phyloP scores from a whole-genome alignment of 2,888 invertebrate genomes.

The Sphecodes monilicornis region DNA sequence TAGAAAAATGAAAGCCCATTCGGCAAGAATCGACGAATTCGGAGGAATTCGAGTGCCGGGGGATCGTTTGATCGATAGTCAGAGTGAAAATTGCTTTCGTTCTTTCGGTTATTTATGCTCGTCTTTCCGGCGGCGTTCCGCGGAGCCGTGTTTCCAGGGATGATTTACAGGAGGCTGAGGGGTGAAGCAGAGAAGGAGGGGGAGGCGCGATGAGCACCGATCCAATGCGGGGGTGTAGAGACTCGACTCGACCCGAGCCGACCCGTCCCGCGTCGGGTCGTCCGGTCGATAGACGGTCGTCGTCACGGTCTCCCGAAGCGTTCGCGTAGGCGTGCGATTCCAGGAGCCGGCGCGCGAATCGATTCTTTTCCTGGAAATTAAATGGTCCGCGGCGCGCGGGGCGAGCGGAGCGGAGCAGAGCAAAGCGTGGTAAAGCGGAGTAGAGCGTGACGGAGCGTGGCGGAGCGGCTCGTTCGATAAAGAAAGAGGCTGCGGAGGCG shows the following conservation, averaged over 20 bases:
- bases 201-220: background rate
- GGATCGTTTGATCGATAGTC: background rate
- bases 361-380: conserved; percentile 65
- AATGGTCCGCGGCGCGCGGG: conserved; percentile 6
- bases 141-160: conserved; percentile 21
- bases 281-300: conserved; percentile 37
- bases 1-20: background rate
- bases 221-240: background rate
- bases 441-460: background rate
- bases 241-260: conserved; percentile 2
- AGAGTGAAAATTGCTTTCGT: conserved; percentile 34
- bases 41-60: background rate
- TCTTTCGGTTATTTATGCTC: conserved; percentile 34
- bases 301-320: conserved; percentile 25
- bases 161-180: conserved; percentile 23
- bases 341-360: conserved; percentile 43
- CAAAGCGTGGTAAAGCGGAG: background rate
- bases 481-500: conserved; percentile 19
- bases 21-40: background rate
- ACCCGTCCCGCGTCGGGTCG: conserved; percentile 3
- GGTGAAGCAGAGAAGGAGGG: background rate
- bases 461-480: background rate
- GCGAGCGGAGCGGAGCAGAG: background rate
- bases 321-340: conserved; percentile 42
- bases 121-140: conserved; percentile 7